These are phyloP conservation scores for Carassius auratus DNA, from an alignment of 2,113 vertebrate species.

Conservation along the genomic window DNA sequence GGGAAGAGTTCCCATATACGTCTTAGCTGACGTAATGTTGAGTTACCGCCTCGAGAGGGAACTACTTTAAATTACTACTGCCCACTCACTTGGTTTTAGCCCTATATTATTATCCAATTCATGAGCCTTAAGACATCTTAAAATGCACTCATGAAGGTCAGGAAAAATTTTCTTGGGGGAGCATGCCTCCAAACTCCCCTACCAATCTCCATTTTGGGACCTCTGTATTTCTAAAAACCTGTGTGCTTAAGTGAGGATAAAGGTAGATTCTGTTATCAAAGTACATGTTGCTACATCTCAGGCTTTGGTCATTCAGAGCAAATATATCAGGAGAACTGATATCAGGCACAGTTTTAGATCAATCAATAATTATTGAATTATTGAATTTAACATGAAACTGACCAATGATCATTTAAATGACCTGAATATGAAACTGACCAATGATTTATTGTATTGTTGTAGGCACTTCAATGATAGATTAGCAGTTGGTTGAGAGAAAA, in stretches of 20 bases:
- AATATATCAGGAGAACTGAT: conserved; percentile 5
- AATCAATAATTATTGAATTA: neutral
- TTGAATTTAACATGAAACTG: neutral
- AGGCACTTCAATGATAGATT: neutral
- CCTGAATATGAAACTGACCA: neutral
- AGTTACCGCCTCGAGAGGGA: too few relatives aligned
- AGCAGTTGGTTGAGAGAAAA: neutral
- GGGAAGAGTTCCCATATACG: too few relatives aligned
- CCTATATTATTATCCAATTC: too few relatives aligned
- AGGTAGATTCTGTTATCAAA: conserved; percentile 7
- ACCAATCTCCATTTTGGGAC: too few relatives aligned
- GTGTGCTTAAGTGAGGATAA: neutral
- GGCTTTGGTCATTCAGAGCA: conserved; percentile 13
- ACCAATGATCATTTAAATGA: neutral
- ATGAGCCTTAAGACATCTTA: too few relatives aligned
- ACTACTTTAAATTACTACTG: too few relatives aligned
- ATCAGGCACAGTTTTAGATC: neutral
- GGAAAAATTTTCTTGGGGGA: too few relatives aligned
- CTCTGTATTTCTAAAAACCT: too few relatives aligned
- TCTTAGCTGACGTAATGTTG: too few relatives aligned
- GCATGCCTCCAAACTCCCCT: too few relatives aligned
- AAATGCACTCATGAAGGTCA: too few relatives aligned
- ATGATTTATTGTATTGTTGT: neutral
- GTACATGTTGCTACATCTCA: conserved; percentile 30
- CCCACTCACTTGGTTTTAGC: too few relatives aligned